Base-by-base conservation (phyloP, 2,797 vertebrate species). In the Pagetopsis macropterus region DNA sequence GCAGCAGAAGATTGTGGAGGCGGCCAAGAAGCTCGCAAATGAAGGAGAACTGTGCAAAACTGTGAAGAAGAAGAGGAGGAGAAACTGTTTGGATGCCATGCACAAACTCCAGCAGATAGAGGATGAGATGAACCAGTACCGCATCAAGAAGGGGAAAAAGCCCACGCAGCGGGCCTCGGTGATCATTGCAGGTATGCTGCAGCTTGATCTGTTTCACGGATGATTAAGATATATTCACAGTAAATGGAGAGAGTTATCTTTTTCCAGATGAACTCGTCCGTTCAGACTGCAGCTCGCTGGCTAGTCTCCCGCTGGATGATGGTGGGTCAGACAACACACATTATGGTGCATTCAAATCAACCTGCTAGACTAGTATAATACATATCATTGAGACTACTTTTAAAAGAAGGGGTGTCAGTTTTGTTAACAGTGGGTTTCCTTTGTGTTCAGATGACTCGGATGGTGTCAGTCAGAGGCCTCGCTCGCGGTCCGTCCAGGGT, bases 1-100 rank as follows among this genome's bases (percentile, higher is more conserved):
- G 79, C 98, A 99, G 86, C 96, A 96, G 73, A 98, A 98, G 91
- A 95, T 99, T 54, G 96, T 99, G 50, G 97, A 99, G 92, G 98
- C 98, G 10, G 96, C 96, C 0, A 98, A 97, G 90, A 99, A 97
- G 89, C 95, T 99, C 3, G 97, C 97, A 17, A 95, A 87, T 0
- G 98, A 99, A 87, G 23, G 95, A 3, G 97, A 99, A 68, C 86
- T 99, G 63, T 95, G 96, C 83, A 99, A 99, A 91, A 98, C 96
- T 0, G 96, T 98, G 71, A 99, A 96, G 92, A 98, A 97, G 86
- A 98, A 98, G 83, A 94, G 98, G 82, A 96, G 97, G 79, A 96
- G 97, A 54, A 98, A 99, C 64, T 98, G 97, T 70, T 69, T 94
- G 21, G 98, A 98, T 13, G 96, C 98, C 14, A 93, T 99, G 88